Evolutionary conservation across 2,888 invertebrate species (phyloP).

Genomic region (Quadroppia sp.): DNA sequence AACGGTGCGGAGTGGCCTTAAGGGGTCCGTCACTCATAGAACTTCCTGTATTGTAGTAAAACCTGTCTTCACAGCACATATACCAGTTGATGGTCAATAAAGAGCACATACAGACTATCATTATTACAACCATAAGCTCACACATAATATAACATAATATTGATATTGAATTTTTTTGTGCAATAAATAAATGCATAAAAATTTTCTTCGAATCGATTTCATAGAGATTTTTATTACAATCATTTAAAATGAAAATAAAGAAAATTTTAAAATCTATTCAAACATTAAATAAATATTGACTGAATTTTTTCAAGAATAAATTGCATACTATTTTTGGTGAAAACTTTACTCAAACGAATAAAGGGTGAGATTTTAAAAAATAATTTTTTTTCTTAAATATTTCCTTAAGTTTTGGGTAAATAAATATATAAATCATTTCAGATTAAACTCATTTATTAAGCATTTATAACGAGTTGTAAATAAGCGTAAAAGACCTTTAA

Average conservation of each 20-base stretch:
- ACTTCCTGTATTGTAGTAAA: neutral
- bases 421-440: neutral
- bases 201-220: neutral
- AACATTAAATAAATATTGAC: too few species aligned
- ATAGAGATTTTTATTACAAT: too few species aligned
- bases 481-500: neutral
- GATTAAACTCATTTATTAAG: neutral
- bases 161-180: neutral
- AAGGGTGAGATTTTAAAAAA: too few species aligned
- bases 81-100: neutral
- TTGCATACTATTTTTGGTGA: too few species aligned
- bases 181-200: conserved; percentile 24
- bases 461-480: neutral
- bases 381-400: too few species aligned
- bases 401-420: too few species aligned
- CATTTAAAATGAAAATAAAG: too few species aligned
- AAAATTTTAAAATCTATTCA: too few species aligned
- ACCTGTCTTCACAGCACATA: neutral
- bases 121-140: neutral
- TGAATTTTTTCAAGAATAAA: too few species aligned
- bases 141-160: neutral
- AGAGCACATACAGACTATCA: neutral
- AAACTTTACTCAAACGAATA: too few species aligned
- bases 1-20: conserved; percentile 32
- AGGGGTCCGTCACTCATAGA: conserved; percentile 18